Conservation (phyloP, 2,888 invertebrate species). For the Acrobeloides nanus region DNA sequence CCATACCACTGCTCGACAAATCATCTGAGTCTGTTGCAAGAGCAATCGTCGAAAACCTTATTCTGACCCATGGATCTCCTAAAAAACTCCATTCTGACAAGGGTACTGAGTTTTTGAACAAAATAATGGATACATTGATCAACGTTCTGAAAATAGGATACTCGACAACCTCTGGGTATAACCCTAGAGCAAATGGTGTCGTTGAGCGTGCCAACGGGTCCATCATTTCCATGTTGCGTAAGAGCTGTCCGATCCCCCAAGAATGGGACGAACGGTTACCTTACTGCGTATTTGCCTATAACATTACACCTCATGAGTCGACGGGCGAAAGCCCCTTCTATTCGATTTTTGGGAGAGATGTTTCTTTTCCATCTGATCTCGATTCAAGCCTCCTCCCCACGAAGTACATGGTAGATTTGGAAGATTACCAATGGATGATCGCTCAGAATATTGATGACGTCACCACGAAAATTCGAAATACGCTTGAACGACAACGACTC, state of each 20-base stretch:
- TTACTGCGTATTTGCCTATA: neutral
- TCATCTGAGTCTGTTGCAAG: neutral
- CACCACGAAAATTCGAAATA: neutral
- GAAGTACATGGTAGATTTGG: neutral
- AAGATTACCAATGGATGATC: neutral
- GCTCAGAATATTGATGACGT: neutral
- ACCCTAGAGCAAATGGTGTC: neutral
- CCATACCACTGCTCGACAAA: neutral
- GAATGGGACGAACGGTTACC: neutral
- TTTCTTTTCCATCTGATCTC: neutral
- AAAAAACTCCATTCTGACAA: neutral
- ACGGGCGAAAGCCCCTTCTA: neutral
- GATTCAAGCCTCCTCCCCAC: neutral
- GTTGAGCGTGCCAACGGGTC: neutral
- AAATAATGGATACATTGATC: neutral
- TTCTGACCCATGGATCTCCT: neutral
- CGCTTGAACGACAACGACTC: neutral
- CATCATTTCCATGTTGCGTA: neutral
- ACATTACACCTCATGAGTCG: neutral
- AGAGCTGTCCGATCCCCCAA: neutral
- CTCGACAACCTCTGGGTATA: neutral
- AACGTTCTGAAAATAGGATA: neutral
- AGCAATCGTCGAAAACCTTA: neutral
- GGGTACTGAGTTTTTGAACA: neutral
- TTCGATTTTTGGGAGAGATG: neutral